Evolutionary conservation across 2,113 vertebrate species (phyloP).

Genomic region (Camelus dromedarius): DNA sequence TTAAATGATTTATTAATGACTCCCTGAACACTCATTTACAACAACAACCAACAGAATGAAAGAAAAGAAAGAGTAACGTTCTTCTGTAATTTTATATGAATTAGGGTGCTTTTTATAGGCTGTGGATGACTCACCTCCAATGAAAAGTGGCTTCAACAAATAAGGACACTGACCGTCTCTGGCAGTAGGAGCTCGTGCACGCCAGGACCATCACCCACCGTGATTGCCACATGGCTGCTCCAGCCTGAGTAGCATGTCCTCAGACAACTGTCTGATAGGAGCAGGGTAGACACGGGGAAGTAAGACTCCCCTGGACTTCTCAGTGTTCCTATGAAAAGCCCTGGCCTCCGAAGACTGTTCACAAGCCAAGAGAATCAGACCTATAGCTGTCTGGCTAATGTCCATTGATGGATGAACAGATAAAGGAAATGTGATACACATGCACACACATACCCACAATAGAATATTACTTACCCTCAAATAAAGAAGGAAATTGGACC

Average conservation of each 20-base stretch:
- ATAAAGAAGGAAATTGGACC: background rate
- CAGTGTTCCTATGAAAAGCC: background rate
- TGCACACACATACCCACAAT: no score
- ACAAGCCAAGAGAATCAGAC: background rate
- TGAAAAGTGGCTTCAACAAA: background rate
- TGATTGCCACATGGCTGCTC: background rate
- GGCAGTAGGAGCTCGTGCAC: background rate
- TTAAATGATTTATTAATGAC: background rate
- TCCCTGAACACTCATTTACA: background rate
- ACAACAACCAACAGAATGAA: no score
- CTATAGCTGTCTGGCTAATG: background rate
- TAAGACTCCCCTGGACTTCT: background rate
- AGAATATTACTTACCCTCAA: background rate
- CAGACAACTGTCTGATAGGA: background rate
- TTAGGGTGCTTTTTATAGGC: background rate
- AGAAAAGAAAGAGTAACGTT: background rate
- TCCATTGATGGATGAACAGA: background rate
- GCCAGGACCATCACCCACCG: background rate
- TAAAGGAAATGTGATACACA: no score
- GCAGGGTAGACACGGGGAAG: background rate
- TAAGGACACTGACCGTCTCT: background rate
- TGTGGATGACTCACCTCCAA: background rate
- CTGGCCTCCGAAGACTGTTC: background rate
- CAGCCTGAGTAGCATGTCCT: background rate
- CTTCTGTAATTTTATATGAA: background rate